Percentiles rank a stretch among this genome's conserved stretches.
These are phyloP conservation scores for Lysiphlebus fabarum DNA, from an alignment of 1,140 invertebrate species.

Conservation along the genomic window DNA sequence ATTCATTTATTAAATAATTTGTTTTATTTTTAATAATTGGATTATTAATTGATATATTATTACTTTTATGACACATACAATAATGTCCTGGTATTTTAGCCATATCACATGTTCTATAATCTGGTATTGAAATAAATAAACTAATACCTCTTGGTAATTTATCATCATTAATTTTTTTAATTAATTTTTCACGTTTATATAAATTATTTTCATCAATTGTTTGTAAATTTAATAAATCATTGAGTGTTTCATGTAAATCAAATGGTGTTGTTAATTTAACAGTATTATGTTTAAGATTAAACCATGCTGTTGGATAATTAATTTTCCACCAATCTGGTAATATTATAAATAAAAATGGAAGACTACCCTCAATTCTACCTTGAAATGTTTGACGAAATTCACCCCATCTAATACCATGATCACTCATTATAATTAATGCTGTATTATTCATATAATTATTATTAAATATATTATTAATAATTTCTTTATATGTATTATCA, in stretches of 20 bases:
- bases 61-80: conserved; percentile 74
- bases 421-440: conserved; percentile 65
- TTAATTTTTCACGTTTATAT: conserved; percentile 27
- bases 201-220: conserved; percentile 39
- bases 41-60: conserved; percentile 56
- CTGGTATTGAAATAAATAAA: conserved; percentile 69
- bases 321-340: conserved; percentile 61
- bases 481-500: conserved; percentile 44
- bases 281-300: conserved; percentile 58
- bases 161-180: conserved; percentile 27
- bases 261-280: conserved; percentile 60
- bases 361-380: conserved; percentile 66
- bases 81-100: conserved; percentile 77
- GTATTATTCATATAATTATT: conserved; percentile 52
- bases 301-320: conserved; percentile 52
- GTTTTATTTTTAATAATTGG: conserved; percentile 54
- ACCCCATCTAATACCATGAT: conserved; percentile 70
- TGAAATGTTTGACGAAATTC: conserved; percentile 62
- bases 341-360: conserved; percentile 65
- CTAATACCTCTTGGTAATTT: conserved; percentile 64
- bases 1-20: conserved; percentile 58
- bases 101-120: conserved; percentile 68
- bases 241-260: conserved; percentile 65
- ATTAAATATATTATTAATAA: conserved; percentile 36
- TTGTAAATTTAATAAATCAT: conserved; percentile 59